Evolutionary conservation across 2,888 invertebrate species (phyloP).

Genomic region (Lymantria dispar): DNA sequence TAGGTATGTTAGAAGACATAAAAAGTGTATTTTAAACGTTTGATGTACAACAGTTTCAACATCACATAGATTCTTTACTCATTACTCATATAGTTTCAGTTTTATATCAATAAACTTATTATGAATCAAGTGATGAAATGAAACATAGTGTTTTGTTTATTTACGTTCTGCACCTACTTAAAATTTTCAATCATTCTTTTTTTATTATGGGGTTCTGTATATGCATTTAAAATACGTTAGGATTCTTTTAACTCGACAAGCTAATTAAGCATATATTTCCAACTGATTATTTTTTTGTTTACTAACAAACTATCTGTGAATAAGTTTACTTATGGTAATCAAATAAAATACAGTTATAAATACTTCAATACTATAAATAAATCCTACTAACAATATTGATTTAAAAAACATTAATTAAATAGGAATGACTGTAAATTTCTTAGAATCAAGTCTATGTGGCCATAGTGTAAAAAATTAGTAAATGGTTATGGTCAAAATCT

Average conservation of each 20-base stretch:
- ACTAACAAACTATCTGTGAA: conserved; percentile 37
- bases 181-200: neutral
- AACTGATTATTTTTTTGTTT: conserved; percentile 3
- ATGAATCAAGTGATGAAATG: neutral
- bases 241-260: neutral
- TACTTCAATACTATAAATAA: neutral
- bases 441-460: neutral
- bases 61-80: neutral
- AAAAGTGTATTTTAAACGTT: neutral
- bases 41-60: neutral
- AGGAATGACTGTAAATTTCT: too few relatives aligned
- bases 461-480: neutral
- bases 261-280: neutral
- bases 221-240: neutral
- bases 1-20: neutral
- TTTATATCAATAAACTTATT: neutral
- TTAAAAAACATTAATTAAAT: neutral
- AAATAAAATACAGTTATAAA: neutral
- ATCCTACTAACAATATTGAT: neutral
- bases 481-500: neutral
- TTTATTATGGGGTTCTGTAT: neutral
- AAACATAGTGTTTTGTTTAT: neutral
- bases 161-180: neutral
- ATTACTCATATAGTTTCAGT: neutral
- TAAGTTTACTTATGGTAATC: conserved; percentile 21